Base-by-base conservation (phyloP, 2,113 vertebrate species). In the Apistogramma diplotaenia region DNA sequence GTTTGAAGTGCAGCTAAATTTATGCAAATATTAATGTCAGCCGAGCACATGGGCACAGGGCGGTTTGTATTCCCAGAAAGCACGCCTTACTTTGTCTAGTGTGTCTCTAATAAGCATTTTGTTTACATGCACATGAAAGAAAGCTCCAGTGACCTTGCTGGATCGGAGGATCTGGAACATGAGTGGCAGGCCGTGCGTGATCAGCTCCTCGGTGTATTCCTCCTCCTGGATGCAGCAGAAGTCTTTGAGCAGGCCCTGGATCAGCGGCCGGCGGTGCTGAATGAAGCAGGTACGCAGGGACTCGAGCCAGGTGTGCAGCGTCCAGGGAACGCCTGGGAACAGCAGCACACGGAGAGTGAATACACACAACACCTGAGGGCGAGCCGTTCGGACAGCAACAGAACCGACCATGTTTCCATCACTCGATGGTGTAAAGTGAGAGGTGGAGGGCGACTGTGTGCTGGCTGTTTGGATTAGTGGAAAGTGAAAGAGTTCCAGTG, bases 231-330 rank as follows among this genome's bases (percentile, higher is more conserved):
- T 95, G 87, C 93, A 93, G 87, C 91, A 90, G 90, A 96, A 96
- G 91, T 96, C 96, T 76, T 95, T 95, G 61, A 96, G 93, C 71
- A 96, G 93, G 18, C 94, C 93, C 87, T 95, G 95, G 89, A 95
- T 95, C 53, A 95, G 91, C 16, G 94, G 93, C 46, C 95, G 94
- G 57, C 95, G 94, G 84, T 94, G 94, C 90, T 96, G 95, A 16
- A 92, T 70, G 82, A 95, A 95, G 73, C 95, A 93, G 73, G 94
- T 95, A 11, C 93, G 90, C 89, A 96, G 93, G 78, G 95, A 94
- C 92, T 96, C 94, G 56, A 96, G 93, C 96, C 96, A 96, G 51
- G 95, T 95, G 89, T 96, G 95, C 83, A 96, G 94, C 15, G 94
- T 96, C 96, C 96, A 96, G 59, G 95, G 95, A 74, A 96, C 95